Evolutionary conservation across 2,797 vertebrate genomes (phyloP).

Genomic region (Spizella passerina): DNA sequence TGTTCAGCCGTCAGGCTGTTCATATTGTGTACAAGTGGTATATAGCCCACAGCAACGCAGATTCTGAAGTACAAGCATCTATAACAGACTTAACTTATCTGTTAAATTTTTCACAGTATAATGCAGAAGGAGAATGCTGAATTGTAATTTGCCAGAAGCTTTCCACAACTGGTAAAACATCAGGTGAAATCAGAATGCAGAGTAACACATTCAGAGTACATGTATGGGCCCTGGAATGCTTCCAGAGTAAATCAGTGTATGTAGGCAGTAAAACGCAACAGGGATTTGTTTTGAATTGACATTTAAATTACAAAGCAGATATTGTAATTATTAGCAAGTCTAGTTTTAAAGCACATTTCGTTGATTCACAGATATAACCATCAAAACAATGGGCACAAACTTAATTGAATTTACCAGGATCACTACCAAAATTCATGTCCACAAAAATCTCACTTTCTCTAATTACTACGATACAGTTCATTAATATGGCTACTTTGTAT

Average conservation of each 20-base stretch:
- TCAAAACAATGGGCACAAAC: background rate
- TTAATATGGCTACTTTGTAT: background rate
- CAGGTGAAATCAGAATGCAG: background rate
- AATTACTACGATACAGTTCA: background rate
- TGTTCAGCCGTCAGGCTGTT: background rate
- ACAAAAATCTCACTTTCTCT: background rate
- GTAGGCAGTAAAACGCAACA: background rate
- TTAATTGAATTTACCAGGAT: background rate
- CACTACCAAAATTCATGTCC: background rate
- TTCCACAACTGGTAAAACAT: background rate
- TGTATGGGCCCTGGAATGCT: background rate
- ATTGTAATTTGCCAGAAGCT: background rate
- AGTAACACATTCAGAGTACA: background rate
- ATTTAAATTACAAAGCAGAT: background rate
- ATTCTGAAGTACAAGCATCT: background rate
- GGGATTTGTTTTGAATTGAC: background rate
- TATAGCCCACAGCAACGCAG: background rate
- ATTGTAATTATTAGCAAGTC: background rate
- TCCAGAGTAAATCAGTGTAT: background rate
- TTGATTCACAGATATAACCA: background rate
- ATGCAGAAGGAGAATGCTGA: background rate
- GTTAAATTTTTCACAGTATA: background rate
- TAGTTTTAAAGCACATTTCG: background rate
- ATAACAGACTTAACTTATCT: background rate
- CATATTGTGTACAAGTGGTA: background rate